phyloP scores from a whole-genome alignment of 2,797 vertebrate species.

The Myotis planiceps region DNA sequence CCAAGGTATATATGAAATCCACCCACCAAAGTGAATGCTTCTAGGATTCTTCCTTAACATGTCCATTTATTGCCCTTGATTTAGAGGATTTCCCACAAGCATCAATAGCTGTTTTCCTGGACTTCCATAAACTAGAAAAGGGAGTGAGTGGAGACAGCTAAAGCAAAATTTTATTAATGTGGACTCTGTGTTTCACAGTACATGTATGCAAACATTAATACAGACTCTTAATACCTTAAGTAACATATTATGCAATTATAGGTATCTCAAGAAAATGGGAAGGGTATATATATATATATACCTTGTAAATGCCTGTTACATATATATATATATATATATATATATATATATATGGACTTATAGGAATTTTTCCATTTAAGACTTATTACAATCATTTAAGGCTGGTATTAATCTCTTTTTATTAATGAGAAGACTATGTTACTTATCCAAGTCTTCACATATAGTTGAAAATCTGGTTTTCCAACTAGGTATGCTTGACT shows the following conservation, averaged over 20 bases:
- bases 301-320: too few species aligned
- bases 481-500: not conserved
- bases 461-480: not conserved
- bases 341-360: not conserved
- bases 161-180: not conserved
- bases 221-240: not conserved
- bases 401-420: not conserved
- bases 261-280: not conserved
- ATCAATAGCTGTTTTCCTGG: not conserved
- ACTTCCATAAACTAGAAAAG: not conserved
- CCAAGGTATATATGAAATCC: not conserved
- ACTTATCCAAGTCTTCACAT: not conserved
- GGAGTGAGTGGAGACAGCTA: not conserved
- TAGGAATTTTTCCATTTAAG: not conserved
- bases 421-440: not conserved
- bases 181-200: not conserved
- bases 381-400: not conserved
- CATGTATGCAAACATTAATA: not conserved
- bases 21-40: not conserved
- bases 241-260: not conserved
- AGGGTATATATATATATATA: not conserved
- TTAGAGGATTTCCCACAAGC: not conserved
- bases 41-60: not conserved
- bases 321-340: not conserved
- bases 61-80: not conserved